Base-by-base conservation (phyloP, 2,113 vertebrate genomes). In the Eonycteris spelaea region DNA sequence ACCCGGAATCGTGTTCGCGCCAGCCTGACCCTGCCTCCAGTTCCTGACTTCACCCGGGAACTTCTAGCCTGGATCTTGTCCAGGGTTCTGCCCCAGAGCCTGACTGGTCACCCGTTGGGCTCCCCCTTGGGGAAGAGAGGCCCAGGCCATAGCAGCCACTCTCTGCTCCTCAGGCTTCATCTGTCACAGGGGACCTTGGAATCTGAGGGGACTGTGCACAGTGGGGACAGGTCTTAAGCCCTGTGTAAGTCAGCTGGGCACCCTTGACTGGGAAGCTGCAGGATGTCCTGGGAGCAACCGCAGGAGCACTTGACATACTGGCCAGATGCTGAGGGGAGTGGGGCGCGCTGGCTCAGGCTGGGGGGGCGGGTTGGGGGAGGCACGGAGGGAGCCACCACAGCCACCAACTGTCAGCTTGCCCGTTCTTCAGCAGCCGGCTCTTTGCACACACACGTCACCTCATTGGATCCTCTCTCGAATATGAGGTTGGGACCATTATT, bases 1-100 rank as follows among this genome's bases (percentile, higher is more conserved):
- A 38, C 61, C 40, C n/a, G 4, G 35, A 5, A 15, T 3, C 2
- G 1, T 2, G 1, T 2, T 26, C 1, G 0, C 9, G 51, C 51
- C 22, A 43, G 63, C 40, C 59, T 55, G 30, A 28, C 51, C 70
- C 2, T 7, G 55, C 9, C 30, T 51, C 73, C 5, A 15, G 48
- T 26, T 6, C 51, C 33, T 10, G 48, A 40, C 7, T 28, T 28
- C 6, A 35, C 33, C 45, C 1, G 16, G 77, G n/a, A 51, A 12
- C 79, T 21, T 75, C 9, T 33, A 48, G 77, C 71, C 78, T 55
- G 84, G 77, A 67, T 45, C 67, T 86, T 1, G 0, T 14, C 24
- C 38, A 5, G 9, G 78, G 18, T 18, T 71, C 9, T 24, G 67
- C 71, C 63, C 33, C 78, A 35, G 40, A 1, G 55, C 40, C 22